phyloP scores from a whole-genome alignment of 2,113 vertebrate species.

The Pachypanchax playfairii region DNA sequence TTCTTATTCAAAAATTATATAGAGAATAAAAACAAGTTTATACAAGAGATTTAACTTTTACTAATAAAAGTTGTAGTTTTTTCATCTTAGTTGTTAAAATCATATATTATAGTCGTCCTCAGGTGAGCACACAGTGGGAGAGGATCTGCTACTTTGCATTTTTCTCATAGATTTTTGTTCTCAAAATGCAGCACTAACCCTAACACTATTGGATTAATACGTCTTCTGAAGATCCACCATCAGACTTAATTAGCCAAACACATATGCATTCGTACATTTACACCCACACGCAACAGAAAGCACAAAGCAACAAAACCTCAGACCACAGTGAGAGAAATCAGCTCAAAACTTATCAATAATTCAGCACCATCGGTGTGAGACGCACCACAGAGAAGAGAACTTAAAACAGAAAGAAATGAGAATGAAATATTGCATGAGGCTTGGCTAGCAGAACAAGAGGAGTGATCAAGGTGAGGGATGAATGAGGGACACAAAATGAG shows the following conservation, averaged over 20 bases:
- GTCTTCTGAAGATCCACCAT: constrained; percentile 20
- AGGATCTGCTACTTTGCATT: not conserved
- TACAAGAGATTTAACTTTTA: no score
- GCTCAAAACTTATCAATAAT: constrained; percentile 78
- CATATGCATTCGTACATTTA: constrained; percentile 24
- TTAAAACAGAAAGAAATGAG: constrained; percentile 5
- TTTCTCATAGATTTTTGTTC: constrained; percentile 11
- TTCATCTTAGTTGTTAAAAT: no score
- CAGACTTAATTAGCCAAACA: constrained; percentile 50
- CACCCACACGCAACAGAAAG: constrained; percentile 32
- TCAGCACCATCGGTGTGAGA: constrained; percentile 65
- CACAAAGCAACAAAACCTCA: constrained; percentile 37
- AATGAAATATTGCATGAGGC: not conserved
- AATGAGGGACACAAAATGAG: constrained; percentile 38
- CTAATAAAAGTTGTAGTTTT: no score
- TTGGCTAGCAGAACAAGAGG: constrained; percentile 19
- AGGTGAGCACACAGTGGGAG: no score
- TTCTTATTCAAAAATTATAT: no score
- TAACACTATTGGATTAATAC: constrained; percentile 35
- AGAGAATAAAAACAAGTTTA: no score
- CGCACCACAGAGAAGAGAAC: constrained; percentile 45
- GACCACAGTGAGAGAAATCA: constrained; percentile 60
- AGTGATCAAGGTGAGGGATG: constrained; percentile 44
- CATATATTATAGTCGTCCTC: no score
- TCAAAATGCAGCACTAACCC: constrained; percentile 28